Percentiles rank a stretch among this genome's conserved stretches.
Evolutionary conservation across 35 echinoderm and acorn worm species (phyloP).

Genomic region (Heliocidaris tuberculata): DNA sequence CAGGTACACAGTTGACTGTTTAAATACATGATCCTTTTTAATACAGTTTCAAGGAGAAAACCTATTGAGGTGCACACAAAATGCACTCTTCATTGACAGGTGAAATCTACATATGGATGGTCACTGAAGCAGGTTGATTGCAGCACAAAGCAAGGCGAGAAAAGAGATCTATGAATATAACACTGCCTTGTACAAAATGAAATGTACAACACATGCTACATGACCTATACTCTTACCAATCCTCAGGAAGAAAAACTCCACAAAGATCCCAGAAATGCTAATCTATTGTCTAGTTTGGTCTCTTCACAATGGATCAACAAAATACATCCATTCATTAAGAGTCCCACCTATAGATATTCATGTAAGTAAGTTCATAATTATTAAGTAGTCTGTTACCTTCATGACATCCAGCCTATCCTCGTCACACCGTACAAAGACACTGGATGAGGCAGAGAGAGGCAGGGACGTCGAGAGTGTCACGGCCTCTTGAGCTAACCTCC

Average conservation of each 20-base stretch:
- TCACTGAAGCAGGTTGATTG: too few relatives aligned
- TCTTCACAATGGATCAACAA: not conserved
- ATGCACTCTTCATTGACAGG: too few relatives aligned
- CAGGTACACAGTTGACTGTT: too few relatives aligned
- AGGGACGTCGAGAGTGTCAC: slow-evolving; percentile 96
- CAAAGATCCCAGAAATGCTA: not conserved
- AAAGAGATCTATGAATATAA: too few relatives aligned
- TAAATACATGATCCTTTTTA: too few relatives aligned
- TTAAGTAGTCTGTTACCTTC: slow-evolving; percentile 64
- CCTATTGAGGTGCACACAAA: too few relatives aligned
- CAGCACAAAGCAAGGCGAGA: too few relatives aligned
- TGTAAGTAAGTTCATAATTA: not conserved
- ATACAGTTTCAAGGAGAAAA: too few relatives aligned
- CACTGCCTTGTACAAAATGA: too few relatives aligned
- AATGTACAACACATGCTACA: too few relatives aligned
- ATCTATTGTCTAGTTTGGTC: not conserved
- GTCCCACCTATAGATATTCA: not conserved
- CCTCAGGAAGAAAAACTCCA: not conserved
- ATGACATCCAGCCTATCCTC: slow-evolving; percentile 97
- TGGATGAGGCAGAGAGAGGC: slow-evolving; percentile 87
- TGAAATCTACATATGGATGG: too few relatives aligned
- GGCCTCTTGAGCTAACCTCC: slow-evolving; percentile 90
- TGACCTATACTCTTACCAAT: too few relatives aligned
- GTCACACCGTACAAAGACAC: slow-evolving; percentile 95
- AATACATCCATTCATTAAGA: not conserved